Percentiles rank a stretch among this genome's conserved stretches.
phyloP scores from a whole-genome alignment of 1,140 invertebrate species.

The Cylas formicarius region DNA sequence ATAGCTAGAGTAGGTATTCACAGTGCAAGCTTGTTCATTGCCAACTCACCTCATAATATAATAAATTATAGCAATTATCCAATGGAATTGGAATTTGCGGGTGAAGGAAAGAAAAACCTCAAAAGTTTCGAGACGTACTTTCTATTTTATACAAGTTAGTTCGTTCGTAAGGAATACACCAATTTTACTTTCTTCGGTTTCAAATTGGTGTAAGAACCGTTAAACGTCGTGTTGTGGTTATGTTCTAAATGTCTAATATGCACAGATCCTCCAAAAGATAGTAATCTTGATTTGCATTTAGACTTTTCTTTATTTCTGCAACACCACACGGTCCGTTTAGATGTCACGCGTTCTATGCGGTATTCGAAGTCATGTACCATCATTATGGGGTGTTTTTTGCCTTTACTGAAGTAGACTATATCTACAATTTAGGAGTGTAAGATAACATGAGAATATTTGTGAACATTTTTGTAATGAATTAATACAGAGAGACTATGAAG shows the following conservation, averaged over 20 bases:
- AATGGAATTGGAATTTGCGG: too few relatives aligned
- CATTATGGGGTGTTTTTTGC: constrained; percentile 18
- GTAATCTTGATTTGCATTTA: constrained; percentile 23
- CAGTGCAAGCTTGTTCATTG: too few relatives aligned
- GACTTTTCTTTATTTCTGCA: constrained; percentile 16
- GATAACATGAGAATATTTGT: not conserved
- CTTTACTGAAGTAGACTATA: constrained; percentile 18
- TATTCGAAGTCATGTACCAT: constrained; percentile 19
- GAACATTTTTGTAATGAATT: not conserved
- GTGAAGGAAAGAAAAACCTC: not conserved
- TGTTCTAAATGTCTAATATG: constrained; percentile 19
- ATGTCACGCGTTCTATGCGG: constrained; percentile 13
- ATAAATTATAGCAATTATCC: too few relatives aligned
- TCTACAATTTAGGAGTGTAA: constrained; percentile 11
- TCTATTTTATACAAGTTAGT: not conserved
- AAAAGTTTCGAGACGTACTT: not conserved
- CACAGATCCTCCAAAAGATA: constrained; percentile 15
- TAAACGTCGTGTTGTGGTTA: constrained; percentile 22
- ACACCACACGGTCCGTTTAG: constrained; percentile 19
- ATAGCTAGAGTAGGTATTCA: too few relatives aligned
- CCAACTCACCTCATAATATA: too few relatives aligned
- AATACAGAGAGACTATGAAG: not conserved
- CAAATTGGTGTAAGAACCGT: constrained; percentile 1
- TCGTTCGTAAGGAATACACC: not conserved
- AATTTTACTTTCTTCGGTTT: not conserved